A percentile compares a stretch with the other conserved stretches of the same genome.
phyloP scores from a whole-genome alignment of 2,888 invertebrate genomes.

The Galerucella pusilla region DNA sequence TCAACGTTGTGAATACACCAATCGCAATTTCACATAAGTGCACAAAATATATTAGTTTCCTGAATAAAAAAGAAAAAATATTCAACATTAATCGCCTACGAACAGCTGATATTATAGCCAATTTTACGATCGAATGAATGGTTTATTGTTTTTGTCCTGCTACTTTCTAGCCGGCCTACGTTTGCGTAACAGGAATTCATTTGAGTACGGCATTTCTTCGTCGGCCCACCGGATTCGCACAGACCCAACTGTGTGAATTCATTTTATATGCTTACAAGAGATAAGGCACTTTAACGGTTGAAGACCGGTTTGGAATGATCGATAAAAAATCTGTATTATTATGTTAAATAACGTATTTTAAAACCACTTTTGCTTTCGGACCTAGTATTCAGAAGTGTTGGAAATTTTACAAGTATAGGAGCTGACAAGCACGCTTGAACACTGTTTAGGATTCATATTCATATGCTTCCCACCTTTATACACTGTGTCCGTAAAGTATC shows the following conservation, averaged over 20 bases:
- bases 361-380: slow-evolving; percentile 7
- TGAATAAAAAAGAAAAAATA: background rate
- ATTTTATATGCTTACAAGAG: background rate
- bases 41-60: background rate
- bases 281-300: slow-evolving; percentile 2
- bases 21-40: background rate
- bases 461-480: too few relatives aligned
- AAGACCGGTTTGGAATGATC: slow-evolving; percentile 8
- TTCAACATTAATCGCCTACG: background rate
- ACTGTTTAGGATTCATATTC: too few relatives aligned
- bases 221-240: slow-evolving; percentile 11
- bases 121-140: background rate
- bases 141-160: slow-evolving; percentile 1
- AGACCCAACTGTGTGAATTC: background rate
- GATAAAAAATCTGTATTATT: background rate
- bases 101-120: slow-evolving; percentile 1
- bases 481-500: too few relatives aligned
- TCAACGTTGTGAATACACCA: slow-evolving; percentile 2
- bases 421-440: background rate
- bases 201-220: background rate
- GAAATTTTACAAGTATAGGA: background rate
- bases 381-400: background rate
- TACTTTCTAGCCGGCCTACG: slow-evolving; percentile 4
- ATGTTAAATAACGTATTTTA: slow-evolving; percentile 6
- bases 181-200: slow-evolving; percentile 11